Percentiles rank a stretch among this genome's conserved stretches.
phyloP scores from a whole-genome alignment of 2,888 invertebrate species.

The Meloe dianella region DNA sequence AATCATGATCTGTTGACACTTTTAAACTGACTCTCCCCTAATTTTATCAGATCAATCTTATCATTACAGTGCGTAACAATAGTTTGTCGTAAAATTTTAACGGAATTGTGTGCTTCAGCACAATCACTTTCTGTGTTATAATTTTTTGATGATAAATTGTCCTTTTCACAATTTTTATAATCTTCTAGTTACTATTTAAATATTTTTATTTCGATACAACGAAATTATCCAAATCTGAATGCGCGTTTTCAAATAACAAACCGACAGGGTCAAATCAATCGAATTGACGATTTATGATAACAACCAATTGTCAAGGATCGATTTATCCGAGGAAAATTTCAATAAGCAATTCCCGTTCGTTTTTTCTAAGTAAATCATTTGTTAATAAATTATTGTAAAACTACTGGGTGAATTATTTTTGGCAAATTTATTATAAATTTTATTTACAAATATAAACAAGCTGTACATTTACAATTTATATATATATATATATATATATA shows the following conservation, averaged over 20 bases:
- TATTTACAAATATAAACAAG: constrained; percentile 16
- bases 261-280: background rate
- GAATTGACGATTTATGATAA: background rate
- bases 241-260: background rate
- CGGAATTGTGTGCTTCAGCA: too few relatives aligned
- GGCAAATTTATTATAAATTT: constrained; percentile 10
- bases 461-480: constrained; percentile 23
- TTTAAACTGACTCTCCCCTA: background rate
- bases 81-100: too few relatives aligned
- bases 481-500: too few relatives aligned
- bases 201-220: too few relatives aligned
- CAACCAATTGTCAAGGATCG: background rate
- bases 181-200: too few relatives aligned
- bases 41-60: background rate
- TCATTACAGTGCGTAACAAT: background rate
- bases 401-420: background rate
- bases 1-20: constrained; percentile 2
- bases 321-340: background rate
- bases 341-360: background rate
- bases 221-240: too few relatives aligned
- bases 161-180: too few relatives aligned
- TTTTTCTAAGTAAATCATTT: background rate
- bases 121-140: background rate
- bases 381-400: background rate
- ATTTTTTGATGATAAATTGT: background rate